Base-by-base conservation (phyloP, 2,797 vertebrate species). In the Lepilemur ruficaudatus region DNA sequence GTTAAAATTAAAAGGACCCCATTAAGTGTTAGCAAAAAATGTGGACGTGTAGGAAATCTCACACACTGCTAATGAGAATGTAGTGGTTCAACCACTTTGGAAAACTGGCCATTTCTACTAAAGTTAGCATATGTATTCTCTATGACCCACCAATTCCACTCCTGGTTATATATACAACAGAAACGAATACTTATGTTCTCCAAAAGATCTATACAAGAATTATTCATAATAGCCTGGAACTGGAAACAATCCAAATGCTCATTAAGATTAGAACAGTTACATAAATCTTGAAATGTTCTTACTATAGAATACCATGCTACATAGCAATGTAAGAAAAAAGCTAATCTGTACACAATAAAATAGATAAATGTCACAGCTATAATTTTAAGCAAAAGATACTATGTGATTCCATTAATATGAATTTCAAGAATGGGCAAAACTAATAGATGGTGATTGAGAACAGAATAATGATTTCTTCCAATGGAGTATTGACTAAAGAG, bases 261-360 rank as follows among this genome's bases (percentile, higher is more conserved):
- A 84, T 80, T 95, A 57, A 85, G 25, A 76, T 90, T 88, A 93
- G 50, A 94, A 93, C n/a, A 28, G 28, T 93, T 75, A 65, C 41
- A 63, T 89, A 95, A 81, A 79, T 94, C 67, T 63, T 89, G 43
- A 3, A 57, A 41, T 22, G 35, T 25, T 92, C 57, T 76, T 76
- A 91, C 15, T 52, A 63, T 48, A 59, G 32, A 84, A 76, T 82
- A 63, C 43, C 65, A 46, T 43, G 35, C 55, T 28, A 38, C 5
- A 86, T 13, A 79, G 65, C 46, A 73, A 73, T 50, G 18, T 55
- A 72, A 72, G 57, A 69, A 46, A 80, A 80, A 89, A 88, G 82
- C 38, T 35, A 87, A 20, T 28, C 18, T 52, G 38, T 11, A 95
- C 28, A 55, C 67, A 85, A 61, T 38, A 75, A 89, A 92, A 94